phyloP scores from a whole-genome alignment of 1,140 invertebrate genomes.

The Asbolus verrucosus region DNA sequence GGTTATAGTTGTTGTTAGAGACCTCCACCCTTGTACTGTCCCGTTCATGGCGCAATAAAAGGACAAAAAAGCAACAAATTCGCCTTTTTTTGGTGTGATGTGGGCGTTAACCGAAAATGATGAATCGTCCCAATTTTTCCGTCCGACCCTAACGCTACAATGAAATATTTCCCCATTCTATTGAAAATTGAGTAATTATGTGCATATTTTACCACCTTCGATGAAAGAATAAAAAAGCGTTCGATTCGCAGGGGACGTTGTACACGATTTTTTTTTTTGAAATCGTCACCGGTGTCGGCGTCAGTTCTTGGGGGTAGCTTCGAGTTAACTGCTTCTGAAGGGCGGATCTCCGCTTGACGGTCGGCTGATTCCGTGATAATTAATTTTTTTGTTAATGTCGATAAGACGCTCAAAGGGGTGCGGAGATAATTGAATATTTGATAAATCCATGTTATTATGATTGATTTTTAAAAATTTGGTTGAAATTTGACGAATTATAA shows the following conservation, averaged over 20 bases:
- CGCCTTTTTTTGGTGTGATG: slow-evolving; percentile 4
- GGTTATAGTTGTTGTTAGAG: slow-evolving; percentile 41
- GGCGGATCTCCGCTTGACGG: slow-evolving; percentile 57
- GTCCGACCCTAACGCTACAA: slow-evolving; percentile 43
- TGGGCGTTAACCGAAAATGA: slow-evolving; percentile 20
- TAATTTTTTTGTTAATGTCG: too few species aligned
- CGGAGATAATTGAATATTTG: too few species aligned
- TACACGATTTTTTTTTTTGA: too few species aligned
- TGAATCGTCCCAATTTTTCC: slow-evolving; percentile 22
- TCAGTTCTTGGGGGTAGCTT: slow-evolving; percentile 48
- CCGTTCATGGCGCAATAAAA: slow-evolving; percentile 34
- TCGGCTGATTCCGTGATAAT: slow-evolving; percentile 58
- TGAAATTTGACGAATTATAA: too few species aligned
- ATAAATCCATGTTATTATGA: too few species aligned
- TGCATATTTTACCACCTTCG: slow-evolving; percentile 38
- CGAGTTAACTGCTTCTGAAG: slow-evolving; percentile 58
- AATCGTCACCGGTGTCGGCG: not conserved
- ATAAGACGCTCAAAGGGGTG: too few species aligned
- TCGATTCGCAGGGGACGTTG: slow-evolving; percentile 1
- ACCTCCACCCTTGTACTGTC: slow-evolving; percentile 1
- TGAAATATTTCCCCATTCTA: slow-evolving; percentile 46
- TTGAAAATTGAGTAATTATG: slow-evolving; percentile 42
- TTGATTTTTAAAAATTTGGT: too few species aligned
- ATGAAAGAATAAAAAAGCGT: slow-evolving; percentile 17
- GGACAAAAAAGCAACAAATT: slow-evolving; percentile 24